Evolutionary conservation across 2,797 vertebrate genomes (phyloP), one percentile per base, ranked within the genome.

Genomic region (Stomatorhinus walkeri): DNA sequence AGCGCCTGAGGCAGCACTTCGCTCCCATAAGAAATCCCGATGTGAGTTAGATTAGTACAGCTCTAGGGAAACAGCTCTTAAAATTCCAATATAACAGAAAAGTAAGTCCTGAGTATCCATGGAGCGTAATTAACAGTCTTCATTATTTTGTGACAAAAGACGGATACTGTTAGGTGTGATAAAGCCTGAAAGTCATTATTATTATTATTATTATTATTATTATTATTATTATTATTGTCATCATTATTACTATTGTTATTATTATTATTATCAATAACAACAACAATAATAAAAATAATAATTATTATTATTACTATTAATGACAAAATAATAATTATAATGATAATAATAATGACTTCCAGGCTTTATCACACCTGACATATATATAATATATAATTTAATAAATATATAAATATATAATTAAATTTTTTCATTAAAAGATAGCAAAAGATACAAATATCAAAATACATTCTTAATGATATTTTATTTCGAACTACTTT

Each of bases 41-140:
- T 51, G 24, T 40, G 5, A 32, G 22, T 22, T 49, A 61, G 89
- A 89, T 88, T 68, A 87, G 52, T 81, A 56, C 28, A 64, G 51
- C 79, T 68, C 54, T 40, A n/a, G 87, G 46, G 59, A 85, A 88
- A 28, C 28, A 14, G 83, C 12, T 12, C 87, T 83, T 43, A 32
- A 61, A 87, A 87, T 76, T 54, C 61, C 85, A 76, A n/a, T 54
- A 36, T 72, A 24, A 12, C 1, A 14, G 48, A 49, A 14, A 85
- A 85, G n/a, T n/a, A n/a, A n/a, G 46, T 85, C 43, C 8, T 8
- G 40, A 81, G 19, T 81, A 81, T 81, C 76, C 19, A 81, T 43
- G 76, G 76, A 43, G 76, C 0, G 40, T 46, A 81, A 81, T 46
- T 46, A 81, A 46, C 76, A 46, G 76, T 19, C 3, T 4, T 81